Percentiles rank a stretch among this genome's conserved stretches.
These are phyloP conservation scores for Parapsyche elsis DNA, from an alignment of 1,140 invertebrate species.

Conservation along the genomic window DNA sequence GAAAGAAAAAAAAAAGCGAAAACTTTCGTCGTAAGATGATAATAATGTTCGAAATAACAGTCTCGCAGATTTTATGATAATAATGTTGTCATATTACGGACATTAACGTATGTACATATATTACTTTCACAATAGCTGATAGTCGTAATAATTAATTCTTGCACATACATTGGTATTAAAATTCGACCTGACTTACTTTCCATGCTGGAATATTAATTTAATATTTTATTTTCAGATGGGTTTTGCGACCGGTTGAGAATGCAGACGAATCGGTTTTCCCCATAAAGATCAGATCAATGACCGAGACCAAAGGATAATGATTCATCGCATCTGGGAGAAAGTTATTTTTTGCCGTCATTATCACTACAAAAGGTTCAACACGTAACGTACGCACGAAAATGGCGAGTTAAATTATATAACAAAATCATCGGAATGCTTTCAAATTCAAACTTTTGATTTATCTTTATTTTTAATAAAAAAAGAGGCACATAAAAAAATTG, in stretches of 20 bases:
- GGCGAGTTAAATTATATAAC: not conserved
- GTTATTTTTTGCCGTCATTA: slow-evolving; percentile 7
- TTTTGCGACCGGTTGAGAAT: not conserved
- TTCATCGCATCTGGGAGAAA: not conserved
- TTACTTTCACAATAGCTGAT: too few species aligned
- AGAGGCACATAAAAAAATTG: too few species aligned
- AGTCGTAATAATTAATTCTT: too few species aligned
- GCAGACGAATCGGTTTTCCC: not conserved
- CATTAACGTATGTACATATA: too few species aligned
- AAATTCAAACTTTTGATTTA: not conserved
- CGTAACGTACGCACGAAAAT: not conserved
- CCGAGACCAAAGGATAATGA: not conserved
- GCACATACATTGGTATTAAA: too few species aligned
- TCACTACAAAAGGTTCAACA: not conserved
- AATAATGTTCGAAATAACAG: too few species aligned
- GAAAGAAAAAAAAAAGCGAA: not conserved
- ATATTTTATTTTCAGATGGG: not conserved
- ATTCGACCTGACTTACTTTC: too few species aligned
- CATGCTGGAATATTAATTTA: too few species aligned
- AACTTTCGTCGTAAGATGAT: too few species aligned
- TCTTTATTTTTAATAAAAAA: not conserved
- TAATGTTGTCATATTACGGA: too few species aligned
- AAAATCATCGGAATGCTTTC: not conserved
- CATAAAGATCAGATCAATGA: not conserved
- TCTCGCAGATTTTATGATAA: too few species aligned